phyloP scores from a whole-genome alignment of 2,113 vertebrate genomes.

The Chaetops frenatus region DNA sequence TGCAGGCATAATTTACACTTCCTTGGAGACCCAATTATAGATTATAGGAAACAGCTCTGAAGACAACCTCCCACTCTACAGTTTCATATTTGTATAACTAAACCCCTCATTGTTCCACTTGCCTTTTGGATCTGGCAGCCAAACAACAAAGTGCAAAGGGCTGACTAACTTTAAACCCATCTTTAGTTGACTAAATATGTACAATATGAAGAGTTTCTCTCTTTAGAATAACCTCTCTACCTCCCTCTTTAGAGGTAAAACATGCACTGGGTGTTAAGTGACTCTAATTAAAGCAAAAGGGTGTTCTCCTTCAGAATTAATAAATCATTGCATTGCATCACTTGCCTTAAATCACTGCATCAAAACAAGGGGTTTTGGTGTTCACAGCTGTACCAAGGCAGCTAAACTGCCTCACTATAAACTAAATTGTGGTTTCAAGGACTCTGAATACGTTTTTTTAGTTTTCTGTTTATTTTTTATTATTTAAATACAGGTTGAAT shows the following conservation, averaged over 20 bases:
- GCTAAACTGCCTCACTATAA: neutral
- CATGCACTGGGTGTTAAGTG: neutral
- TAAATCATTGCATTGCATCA: constrained; percentile 50
- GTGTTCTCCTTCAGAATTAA: constrained; percentile 49
- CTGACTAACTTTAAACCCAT: neutral
- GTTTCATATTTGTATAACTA: constrained; percentile 54
- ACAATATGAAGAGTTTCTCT: neutral
- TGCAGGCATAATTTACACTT: constrained; percentile 49
- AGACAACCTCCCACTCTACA: constrained; percentile 24
- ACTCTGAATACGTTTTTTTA: neutral
- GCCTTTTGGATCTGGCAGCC: neutral
- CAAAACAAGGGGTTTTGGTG: neutral
- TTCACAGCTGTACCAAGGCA: neutral
- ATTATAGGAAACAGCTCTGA: constrained; percentile 58
- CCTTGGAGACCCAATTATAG: constrained; percentile 76
- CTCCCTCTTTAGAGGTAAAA: neutral
- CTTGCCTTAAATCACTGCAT: neutral
- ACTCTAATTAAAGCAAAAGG: constrained; percentile 47
- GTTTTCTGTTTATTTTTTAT: neutral
- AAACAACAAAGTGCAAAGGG: neutral
- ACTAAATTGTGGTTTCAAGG: neutral
- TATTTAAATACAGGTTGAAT: neutral
- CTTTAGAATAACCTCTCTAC: neutral
- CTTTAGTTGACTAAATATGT: neutral
- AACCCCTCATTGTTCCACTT: neutral